Evolutionary conservation across 2,797 vertebrate genomes (phyloP), one percentile per base, ranked within the genome.

Genomic region (Gila robusta): DNA sequence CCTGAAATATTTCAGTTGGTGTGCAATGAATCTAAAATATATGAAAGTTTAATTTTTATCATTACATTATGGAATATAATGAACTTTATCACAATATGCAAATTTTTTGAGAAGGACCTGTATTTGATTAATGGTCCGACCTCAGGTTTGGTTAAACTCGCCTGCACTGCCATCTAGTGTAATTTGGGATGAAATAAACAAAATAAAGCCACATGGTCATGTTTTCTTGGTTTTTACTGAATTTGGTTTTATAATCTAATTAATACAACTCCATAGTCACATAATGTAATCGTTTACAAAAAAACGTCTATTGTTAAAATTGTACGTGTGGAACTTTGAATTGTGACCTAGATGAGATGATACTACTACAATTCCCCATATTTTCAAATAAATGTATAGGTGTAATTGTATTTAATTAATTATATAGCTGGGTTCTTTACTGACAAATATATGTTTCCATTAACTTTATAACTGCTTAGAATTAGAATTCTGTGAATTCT

Each of bases 111-210:
- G n/a, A n/a, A n/a, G n/a, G n/a, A n/a, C n/a, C n/a, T n/a, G n/a
- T n/a, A n/a, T n/a, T n/a, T n/a, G 17, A 47, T 66, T 47, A 23
- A 23, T 44, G 1, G 11, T 41, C 62, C 12, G 6, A 21, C 1
- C 3, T 49, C 5, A 23, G 21, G 19, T 37, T 67, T 81, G 5
- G 0, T 79, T 71, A 71, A 77, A 56, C 28, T 74, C 47, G 17
- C 19, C 56, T 62, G 8, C 37, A 59, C 79, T 87, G 79, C 91
- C 91, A 90, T 84, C 91, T 85, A 59, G 83, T 62, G 83, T 41
- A 14, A 7, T 0, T 6, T 14, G 23, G 21, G 2, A 11, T 37
- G 14, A 76, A 66, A 17, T 37, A 14, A 26, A 26, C 26, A 49
- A 72, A 73, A n/a, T 35, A 21, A 66, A 28, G 14, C 44, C 39